A percentile compares a stretch with the other conserved stretches of the same genome.
phyloP scores from a whole-genome alignment of 64 coral and sea anemone genomes.

The Montipora capricornis region DNA sequence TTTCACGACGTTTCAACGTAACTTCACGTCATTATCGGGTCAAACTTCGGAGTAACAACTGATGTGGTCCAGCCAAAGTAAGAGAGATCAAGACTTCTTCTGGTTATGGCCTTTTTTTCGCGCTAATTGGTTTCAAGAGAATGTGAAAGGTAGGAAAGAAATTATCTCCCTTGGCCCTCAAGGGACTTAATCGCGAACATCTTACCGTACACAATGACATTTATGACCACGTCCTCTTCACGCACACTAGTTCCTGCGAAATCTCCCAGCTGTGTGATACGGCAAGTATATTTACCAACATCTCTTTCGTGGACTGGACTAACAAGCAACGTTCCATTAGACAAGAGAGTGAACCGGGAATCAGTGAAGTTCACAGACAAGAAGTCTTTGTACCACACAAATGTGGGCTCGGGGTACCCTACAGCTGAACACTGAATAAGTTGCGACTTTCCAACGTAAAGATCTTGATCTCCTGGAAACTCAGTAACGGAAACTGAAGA shows the following conservation, averaged over 20 bases:
- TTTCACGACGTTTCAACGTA: too few relatives aligned
- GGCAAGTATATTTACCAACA: conserved; percentile 62
- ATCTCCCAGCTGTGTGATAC: conserved; percentile 78
- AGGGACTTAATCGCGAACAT: background rate
- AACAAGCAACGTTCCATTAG: conserved; percentile 74
- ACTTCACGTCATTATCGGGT: too few relatives aligned
- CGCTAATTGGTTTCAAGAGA: too few relatives aligned
- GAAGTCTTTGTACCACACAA: conserved; percentile 80
- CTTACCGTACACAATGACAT: conserved; percentile 79
- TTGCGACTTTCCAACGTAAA: conserved; percentile 39
- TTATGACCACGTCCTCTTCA: conserved; percentile 50
- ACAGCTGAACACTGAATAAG: conserved; percentile 63
- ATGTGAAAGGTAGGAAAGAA: too few relatives aligned
- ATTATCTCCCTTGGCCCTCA: too few relatives aligned
- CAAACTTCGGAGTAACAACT: too few relatives aligned
- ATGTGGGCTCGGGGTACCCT: conserved; percentile 69
- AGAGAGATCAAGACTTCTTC: too few relatives aligned
- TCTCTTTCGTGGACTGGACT: conserved; percentile 63
- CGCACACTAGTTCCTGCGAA: conserved; percentile 24
- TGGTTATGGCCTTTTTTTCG: too few relatives aligned
- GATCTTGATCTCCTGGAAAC: conserved; percentile 59
- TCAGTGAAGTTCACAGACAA: conserved; percentile 5
- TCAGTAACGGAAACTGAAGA: conserved; percentile 71
- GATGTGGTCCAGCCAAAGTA: too few relatives aligned
- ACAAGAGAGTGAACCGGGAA: conserved; percentile 59